These are phyloP conservation scores for Zhengitettix transpicula DNA, from an alignment of 2,888 invertebrate species.

Conservation along the genomic window DNA sequence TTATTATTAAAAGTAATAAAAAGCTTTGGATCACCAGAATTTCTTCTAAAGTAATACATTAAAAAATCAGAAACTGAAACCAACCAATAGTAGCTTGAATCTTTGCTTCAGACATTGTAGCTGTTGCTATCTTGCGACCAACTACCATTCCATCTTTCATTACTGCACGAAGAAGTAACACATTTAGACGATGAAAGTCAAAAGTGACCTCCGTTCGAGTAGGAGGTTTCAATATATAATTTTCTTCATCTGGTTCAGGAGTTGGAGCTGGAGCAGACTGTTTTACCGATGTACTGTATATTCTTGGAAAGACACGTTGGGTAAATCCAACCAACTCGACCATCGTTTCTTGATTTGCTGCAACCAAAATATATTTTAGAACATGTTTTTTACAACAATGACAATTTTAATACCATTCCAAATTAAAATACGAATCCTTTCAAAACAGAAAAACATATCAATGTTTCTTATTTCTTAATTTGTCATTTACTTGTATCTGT, in stretches of 20 bases:
- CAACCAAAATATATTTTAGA: conserved; percentile 13
- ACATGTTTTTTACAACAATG: too few species aligned
- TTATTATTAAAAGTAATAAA: too few species aligned
- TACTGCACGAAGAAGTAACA: conserved; percentile 66
- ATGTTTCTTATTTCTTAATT: too few species aligned
- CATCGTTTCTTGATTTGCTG: conserved; percentile 89
- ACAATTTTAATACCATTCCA: too few species aligned
- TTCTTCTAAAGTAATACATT: too few species aligned
- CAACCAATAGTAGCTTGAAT: conserved; percentile 68
- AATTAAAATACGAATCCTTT: too few species aligned
- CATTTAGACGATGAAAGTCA: conserved; percentile 82
- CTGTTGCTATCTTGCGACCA: conserved; percentile 83
- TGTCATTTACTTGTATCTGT: too few species aligned
- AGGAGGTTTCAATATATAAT: conserved; percentile 14
- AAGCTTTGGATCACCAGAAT: too few species aligned
- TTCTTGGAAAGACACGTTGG: conserved; percentile 46
- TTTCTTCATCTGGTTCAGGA: not conserved
- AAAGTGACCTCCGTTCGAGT: conserved; percentile 69
- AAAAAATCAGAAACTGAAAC: conserved; percentile 15
- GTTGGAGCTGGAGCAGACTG: not conserved
- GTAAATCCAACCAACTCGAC: conserved; percentile 83
- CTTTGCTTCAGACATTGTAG: conserved; percentile 78
- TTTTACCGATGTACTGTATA: conserved; percentile 14
- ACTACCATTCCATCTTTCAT: conserved; percentile 50
- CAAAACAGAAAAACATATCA: too few species aligned